These are phyloP conservation scores for Melolontha melolontha DNA, from an alignment of 2,888 invertebrate genomes.

Conservation along the genomic window DNA sequence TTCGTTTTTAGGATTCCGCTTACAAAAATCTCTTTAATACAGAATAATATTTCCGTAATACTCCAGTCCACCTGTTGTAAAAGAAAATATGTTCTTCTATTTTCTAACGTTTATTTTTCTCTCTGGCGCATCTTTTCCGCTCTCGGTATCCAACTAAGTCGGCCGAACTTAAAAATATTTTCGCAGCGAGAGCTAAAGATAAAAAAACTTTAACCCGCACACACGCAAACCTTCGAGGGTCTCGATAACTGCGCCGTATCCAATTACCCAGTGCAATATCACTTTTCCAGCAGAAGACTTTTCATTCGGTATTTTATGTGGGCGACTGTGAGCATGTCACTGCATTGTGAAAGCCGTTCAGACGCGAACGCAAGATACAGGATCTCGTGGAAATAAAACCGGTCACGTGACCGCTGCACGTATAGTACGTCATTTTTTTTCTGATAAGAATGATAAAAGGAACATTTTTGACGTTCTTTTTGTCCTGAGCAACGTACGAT, in stretches of 20 bases:
- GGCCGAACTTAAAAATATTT: constrained; percentile 53
- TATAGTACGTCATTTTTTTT: constrained; percentile 43
- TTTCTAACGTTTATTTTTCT: constrained; percentile 29
- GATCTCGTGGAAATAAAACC: constrained; percentile 59
- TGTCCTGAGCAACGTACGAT: constrained; percentile 1
- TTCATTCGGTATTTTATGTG: neutral
- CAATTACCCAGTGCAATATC: constrained; percentile 19
- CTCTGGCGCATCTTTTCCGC: constrained; percentile 24
- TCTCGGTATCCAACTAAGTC: constrained; percentile 5
- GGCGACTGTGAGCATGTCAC: constrained; percentile 35
- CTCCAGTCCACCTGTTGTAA: constrained; percentile 22
- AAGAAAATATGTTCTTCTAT: constrained; percentile 32
- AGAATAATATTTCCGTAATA: constrained; percentile 3
- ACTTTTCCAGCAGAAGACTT: neutral
- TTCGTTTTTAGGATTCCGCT: neutral
- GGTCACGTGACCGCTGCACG: constrained; percentile 55
- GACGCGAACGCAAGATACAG: constrained; percentile 53
- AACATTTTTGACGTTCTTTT: constrained; percentile 21
- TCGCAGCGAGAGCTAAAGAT: constrained; percentile 53
- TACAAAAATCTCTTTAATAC: neutral
- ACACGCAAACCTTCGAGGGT: constrained; percentile 50
- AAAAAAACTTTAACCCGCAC: constrained; percentile 46
- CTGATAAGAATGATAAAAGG: constrained; percentile 41
- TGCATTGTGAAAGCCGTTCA: constrained; percentile 38
- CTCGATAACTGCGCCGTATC: constrained; percentile 34